These are phyloP conservation scores for Sinosuthora webbiana DNA, from an alignment of 2,113 vertebrate genomes.

Conservation along the genomic window DNA sequence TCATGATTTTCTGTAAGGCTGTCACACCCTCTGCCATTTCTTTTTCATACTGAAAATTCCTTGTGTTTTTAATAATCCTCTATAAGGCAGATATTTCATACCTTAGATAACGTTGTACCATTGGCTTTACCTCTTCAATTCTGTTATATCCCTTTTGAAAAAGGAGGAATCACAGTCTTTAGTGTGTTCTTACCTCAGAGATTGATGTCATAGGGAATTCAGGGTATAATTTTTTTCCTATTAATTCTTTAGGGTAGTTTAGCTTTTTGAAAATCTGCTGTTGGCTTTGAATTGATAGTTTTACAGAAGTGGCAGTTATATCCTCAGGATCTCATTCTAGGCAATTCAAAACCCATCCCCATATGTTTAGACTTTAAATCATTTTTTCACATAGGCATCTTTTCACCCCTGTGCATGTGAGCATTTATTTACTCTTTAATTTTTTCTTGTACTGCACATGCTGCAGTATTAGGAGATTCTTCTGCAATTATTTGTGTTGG, in stretches of 20 bases:
- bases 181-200: background rate
- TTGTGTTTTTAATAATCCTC: background rate
- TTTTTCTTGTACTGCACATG: background rate
- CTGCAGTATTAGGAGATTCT: background rate
- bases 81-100: background rate
- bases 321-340: background rate
- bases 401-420: background rate
- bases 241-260: background rate
- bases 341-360: background rate
- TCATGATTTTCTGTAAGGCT: background rate
- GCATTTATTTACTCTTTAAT: background rate
- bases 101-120: background rate
- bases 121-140: background rate
- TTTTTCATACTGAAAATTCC: background rate
- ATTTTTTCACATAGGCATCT: accelerated
- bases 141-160: background rate
- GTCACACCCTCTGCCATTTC: background rate
- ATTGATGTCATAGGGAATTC: background rate
- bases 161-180: background rate
- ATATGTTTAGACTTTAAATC: background rate
- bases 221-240: background rate
- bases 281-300: background rate
- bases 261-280: background rate
- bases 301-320: background rate
- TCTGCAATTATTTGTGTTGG: background rate